Conservation (phyloP, 2,888 invertebrate species). For the Scaptomyza tumidula region DNA sequence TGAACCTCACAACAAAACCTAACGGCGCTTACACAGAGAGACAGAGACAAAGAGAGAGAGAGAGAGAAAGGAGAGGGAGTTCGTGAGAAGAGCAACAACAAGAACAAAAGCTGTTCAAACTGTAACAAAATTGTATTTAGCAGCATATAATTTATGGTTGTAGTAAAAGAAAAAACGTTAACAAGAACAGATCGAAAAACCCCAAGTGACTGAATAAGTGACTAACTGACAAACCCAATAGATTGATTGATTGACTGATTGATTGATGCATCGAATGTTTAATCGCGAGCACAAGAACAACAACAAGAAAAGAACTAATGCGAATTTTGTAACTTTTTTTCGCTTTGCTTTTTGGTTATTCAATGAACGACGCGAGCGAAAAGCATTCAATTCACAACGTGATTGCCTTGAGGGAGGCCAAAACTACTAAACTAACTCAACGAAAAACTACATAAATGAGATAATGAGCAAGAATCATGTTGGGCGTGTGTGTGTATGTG, state of each 20-base stretch:
- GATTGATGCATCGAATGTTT: conserved; percentile 42
- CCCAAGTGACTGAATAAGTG: neutral
- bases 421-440: neutral
- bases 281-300: conserved; percentile 2
- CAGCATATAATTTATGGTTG: conserved; percentile 71
- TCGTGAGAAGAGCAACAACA: neutral
- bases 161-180: conserved; percentile 44
- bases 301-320: conserved; percentile 37
- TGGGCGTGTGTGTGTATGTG: no score
- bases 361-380: conserved; percentile 40
- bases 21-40: conserved; percentile 57
- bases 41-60: conserved; percentile 4
- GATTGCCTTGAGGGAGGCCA: conserved; percentile 43
- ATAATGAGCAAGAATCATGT: neutral
- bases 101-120: conserved; percentile 52
- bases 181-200: conserved; percentile 39
- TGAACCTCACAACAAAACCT: conserved; percentile 72
- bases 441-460: neutral
- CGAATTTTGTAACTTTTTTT: conserved; percentile 43
- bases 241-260: conserved; percentile 42
- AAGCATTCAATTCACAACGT: conserved; percentile 1
- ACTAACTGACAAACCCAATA: conserved; percentile 18
- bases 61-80: neutral
- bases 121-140: conserved; percentile 78
- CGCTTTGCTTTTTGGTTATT: conserved; percentile 43